Conservation (phyloP, 2,888 invertebrate genomes). For the Dexiosoma caninum region DNA sequence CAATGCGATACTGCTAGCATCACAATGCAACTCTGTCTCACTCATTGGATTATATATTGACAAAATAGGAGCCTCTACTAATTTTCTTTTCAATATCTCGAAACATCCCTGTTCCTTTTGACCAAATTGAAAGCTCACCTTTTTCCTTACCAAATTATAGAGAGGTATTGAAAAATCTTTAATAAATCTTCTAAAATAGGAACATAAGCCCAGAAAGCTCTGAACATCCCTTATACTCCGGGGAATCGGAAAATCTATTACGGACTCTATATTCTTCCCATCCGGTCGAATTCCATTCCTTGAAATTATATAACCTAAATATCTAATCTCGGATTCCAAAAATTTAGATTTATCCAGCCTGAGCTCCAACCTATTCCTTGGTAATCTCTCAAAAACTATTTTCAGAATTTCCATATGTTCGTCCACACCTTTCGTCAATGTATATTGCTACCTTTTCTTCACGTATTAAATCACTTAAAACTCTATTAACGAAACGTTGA, state of each 20-base stretch:
- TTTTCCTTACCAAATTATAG: neutral
- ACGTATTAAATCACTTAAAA: too few species aligned
- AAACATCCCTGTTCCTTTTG: neutral
- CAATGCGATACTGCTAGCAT: constrained; percentile 42
- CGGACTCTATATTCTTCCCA: too few species aligned
- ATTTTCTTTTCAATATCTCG: constrained; percentile 3
- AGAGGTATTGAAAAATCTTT: neutral
- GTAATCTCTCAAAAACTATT: too few species aligned
- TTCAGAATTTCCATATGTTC: too few species aligned
- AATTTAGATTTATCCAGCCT: too few species aligned
- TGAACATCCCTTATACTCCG: neutral
- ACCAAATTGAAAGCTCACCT: neutral
- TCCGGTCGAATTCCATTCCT: too few species aligned
- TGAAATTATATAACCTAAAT: too few species aligned
- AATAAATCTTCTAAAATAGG: neutral
- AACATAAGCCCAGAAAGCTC: constrained; percentile 1
- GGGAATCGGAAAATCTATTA: constrained; percentile 9
- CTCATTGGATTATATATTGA: neutral
- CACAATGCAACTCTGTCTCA: constrained; percentile 38
- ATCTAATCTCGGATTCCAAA: too few species aligned
- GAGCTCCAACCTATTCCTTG: too few species aligned
- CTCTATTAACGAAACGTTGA: too few species aligned
- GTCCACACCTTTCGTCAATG: too few species aligned
- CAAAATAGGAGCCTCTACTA: constrained; percentile 15
- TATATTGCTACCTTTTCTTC: too few species aligned